Percentiles rank a stretch among this genome's conserved stretches.
These are phyloP conservation scores for Protobothrops flavoviridis DNA, from an alignment of 2,113 vertebrate species.

Conservation along the genomic window DNA sequence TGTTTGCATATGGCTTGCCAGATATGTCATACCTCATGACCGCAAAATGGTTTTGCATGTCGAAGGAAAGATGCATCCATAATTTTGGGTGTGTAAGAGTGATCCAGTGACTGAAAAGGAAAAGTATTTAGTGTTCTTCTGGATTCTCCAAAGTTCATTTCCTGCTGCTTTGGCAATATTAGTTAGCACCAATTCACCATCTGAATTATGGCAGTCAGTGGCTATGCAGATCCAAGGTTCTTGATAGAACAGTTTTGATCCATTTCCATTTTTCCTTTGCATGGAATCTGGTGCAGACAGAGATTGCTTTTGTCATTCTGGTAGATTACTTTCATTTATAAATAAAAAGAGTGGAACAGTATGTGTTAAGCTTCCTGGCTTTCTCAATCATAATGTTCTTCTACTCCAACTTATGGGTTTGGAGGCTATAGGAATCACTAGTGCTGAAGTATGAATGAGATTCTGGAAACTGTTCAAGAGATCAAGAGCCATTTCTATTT, in stretches of 20 bases:
- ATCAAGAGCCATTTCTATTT: background rate
- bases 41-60: background rate
- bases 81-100: background rate
- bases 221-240: background rate
- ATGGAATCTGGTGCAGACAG: background rate
- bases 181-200: background rate
- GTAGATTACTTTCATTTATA: background rate
- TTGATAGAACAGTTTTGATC: background rate
- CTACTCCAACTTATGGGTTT: background rate
- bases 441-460: background rate
- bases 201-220: background rate
- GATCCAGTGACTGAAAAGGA: background rate
- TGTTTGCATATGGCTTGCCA: background rate
- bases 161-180: background rate
- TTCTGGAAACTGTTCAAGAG: background rate
- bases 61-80: background rate
- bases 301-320: background rate
- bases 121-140: background rate
- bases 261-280: background rate
- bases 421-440: background rate
- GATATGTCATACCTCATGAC: background rate
- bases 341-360: background rate
- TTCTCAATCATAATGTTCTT: background rate
- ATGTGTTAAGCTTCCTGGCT: background rate
- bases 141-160: background rate